A percentile compares a stretch with the other conserved stretches of the same genome.
phyloP scores from a whole-genome alignment of 2,113 vertebrate species.

The Clarias macrocephalus region DNA sequence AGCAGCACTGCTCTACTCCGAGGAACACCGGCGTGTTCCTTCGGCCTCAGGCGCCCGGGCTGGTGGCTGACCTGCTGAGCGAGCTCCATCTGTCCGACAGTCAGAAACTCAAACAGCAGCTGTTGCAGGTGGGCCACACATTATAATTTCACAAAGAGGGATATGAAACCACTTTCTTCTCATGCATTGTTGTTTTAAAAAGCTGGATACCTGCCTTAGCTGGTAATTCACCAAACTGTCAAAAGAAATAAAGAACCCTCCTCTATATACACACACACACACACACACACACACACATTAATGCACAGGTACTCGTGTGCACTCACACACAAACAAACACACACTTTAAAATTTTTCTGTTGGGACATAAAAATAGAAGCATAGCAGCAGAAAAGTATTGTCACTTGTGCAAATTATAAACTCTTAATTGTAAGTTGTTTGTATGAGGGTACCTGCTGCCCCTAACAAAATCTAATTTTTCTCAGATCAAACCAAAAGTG shows the following conservation, averaged over 20 bases:
- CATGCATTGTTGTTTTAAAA: neutral
- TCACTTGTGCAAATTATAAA: neutral
- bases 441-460: neutral
- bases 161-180: neutral
- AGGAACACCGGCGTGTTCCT: conserved; percentile 70
- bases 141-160: conserved; percentile 1
- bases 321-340: neutral
- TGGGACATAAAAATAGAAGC: neutral
- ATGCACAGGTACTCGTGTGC: too few relatives aligned
- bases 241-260: neutral
- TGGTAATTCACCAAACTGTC: neutral
- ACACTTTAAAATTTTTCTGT: neutral
- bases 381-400: neutral
- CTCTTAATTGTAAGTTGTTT: neutral
- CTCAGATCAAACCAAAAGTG: neutral
- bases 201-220: neutral
- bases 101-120: conserved; percentile 80
- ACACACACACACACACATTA: neutral
- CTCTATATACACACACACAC: too few relatives aligned
- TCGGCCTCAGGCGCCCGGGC: conserved; percentile 75
- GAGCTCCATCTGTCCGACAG: conserved; percentile 82
- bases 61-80: conserved; percentile 81
- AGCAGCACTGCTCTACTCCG: conserved; percentile 69
- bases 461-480: neutral
- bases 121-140: conserved; percentile 72